These are phyloP conservation scores for Tetanocera ferruginea DNA, from an alignment of 2,888 invertebrate genomes.

Conservation along the genomic window DNA sequence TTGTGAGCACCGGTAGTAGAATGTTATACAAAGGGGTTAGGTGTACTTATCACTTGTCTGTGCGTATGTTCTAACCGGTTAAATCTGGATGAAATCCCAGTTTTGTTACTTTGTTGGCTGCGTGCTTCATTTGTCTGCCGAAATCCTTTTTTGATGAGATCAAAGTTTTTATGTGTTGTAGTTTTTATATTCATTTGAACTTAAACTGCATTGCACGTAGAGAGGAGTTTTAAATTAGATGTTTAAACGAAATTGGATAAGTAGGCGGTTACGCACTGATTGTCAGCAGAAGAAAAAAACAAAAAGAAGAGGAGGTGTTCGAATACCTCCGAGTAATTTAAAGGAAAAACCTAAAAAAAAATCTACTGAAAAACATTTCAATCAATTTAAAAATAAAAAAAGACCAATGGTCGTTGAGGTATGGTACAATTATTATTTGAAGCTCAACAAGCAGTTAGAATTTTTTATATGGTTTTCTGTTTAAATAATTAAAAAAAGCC, in stretches of 20 bases:
- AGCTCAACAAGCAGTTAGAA: too few relatives aligned
- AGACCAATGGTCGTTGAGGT: too few relatives aligned
- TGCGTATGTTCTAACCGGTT: background rate
- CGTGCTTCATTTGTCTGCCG: constrained; percentile 18
- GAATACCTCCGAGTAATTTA: too few relatives aligned
- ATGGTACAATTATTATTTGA: too few relatives aligned
- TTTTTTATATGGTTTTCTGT: too few relatives aligned
- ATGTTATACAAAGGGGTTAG: background rate
- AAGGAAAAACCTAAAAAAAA: background rate
- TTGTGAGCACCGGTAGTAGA: background rate
- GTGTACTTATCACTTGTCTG: background rate
- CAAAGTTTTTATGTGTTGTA: constrained; percentile 12
- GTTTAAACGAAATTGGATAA: background rate
- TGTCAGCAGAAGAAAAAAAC: background rate
- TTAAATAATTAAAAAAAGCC: too few relatives aligned
- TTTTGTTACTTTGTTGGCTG: constrained; percentile 1
- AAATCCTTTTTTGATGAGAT: constrained; percentile 35
- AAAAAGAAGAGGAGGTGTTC: background rate
- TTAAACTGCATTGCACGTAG: background rate
- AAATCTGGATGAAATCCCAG: background rate
- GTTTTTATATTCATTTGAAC: background rate
- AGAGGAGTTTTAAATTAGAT: background rate
- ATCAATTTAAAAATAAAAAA: too few relatives aligned
- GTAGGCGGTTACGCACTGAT: background rate
- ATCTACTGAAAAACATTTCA: background rate